These are phyloP conservation scores for Lutjanus erythropterus DNA, from an alignment of 2,113 vertebrate species.

Conservation along the genomic window DNA sequence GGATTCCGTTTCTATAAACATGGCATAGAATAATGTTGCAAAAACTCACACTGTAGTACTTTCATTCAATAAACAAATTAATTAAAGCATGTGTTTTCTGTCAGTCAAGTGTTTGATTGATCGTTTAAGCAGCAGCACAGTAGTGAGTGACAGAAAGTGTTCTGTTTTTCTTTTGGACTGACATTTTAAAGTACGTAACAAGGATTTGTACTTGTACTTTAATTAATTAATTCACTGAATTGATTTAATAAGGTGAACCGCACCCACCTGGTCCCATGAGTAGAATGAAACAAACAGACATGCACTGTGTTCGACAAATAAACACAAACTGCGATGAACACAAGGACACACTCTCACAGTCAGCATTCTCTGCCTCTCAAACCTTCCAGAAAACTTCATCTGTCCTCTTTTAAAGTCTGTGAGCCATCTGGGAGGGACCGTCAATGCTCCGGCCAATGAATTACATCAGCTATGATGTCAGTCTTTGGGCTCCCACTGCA, in stretches of 20 bases:
- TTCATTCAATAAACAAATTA: not conserved
- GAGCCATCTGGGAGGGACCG: conserved; percentile 63
- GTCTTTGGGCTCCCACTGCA: conserved; percentile 48
- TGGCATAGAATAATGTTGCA: not conserved
- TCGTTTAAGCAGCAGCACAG: not conserved
- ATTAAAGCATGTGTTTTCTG: not conserved
- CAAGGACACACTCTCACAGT: conserved; percentile 35
- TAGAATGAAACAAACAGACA: not conserved
- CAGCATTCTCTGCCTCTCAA: conserved; percentile 32
- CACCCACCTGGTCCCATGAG: not conserved
- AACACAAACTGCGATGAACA: conserved; percentile 18
- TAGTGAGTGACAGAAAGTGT: not conserved
- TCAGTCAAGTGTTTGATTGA: not conserved
- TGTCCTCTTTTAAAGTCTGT: conserved; percentile 40
- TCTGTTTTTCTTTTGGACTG: not conserved
- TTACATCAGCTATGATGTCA: conserved; percentile 78
- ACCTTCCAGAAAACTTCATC: conserved; percentile 36
- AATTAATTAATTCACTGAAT: not conserved
- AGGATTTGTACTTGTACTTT: not conserved
- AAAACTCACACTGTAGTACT: not conserved
- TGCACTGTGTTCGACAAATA: not conserved
- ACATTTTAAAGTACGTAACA: not conserved
- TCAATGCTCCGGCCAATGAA: conserved; percentile 46
- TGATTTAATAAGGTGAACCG: conserved; percentile 1
- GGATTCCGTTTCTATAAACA: not conserved